These are phyloP conservation scores for Chondrilla cf. caribensis DNA, from an alignment of 37 sponge, comb jelly and placozoan species.

Conservation along the genomic window DNA sequence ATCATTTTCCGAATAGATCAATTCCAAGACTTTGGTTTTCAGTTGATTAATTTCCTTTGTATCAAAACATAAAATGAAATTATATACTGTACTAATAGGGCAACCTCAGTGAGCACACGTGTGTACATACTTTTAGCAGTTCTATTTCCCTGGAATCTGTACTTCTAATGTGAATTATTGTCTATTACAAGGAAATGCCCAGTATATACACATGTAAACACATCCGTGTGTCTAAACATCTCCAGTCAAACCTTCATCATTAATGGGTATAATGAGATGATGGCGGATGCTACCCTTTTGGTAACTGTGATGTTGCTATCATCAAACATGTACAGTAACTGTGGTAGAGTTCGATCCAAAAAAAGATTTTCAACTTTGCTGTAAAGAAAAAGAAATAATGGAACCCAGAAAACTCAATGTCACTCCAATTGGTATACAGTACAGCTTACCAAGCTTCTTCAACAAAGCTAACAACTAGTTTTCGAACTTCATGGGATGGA, in stretches of 20 bases:
- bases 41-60: conserved; percentile 40
- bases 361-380: conserved; percentile 2
- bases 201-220: no score
- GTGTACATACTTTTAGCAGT: no score
- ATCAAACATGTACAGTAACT: not conserved
- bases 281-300: conserved; percentile 7
- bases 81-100: no score
- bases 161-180: no score
- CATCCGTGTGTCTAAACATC: conserved; percentile 27
- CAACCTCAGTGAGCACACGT: no score
- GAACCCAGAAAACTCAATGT: not conserved
- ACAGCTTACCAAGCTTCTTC: conserved; percentile 80
- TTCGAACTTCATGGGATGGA: conserved; percentile 72
- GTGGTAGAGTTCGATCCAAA: not conserved
- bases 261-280: not conserved
- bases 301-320: not conserved
- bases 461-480: conserved; percentile 83
- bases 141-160: no score
- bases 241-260: conserved; percentile 27
- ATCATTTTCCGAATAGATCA: conserved; percentile 59
- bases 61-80: not conserved
- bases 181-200: no score
- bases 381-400: not conserved
- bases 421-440: not conserved
- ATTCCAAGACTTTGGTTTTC: conserved; percentile 35